Percentiles rank a stretch among this genome's conserved stretches.
These are phyloP conservation scores for Vanessa tameamea DNA, from an alignment of 1,140 invertebrate genomes.

Conservation along the genomic window DNA sequence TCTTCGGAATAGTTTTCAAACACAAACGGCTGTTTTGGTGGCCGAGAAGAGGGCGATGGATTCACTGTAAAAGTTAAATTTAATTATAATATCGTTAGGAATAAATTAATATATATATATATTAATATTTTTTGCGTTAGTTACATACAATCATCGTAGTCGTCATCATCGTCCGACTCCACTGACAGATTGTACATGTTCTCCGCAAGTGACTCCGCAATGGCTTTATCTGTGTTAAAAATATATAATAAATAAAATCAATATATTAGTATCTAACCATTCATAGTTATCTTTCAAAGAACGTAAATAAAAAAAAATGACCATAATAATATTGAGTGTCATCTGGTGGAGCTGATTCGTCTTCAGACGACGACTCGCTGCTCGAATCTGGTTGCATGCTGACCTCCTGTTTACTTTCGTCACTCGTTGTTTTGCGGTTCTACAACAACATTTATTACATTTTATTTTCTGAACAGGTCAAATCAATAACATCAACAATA, in stretches of 20 bases:
- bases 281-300: too few relatives aligned
- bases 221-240: background rate
- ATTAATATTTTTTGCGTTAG: background rate
- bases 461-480: background rate
- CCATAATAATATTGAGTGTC: too few relatives aligned
- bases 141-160: conserved; percentile 7
- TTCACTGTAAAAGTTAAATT: background rate
- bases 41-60: background rate
- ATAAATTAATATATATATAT: background rate
- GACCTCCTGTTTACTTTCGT: background rate
- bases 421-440: background rate
- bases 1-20: background rate
- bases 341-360: too few relatives aligned
- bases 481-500: too few relatives aligned
- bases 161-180: background rate
- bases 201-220: background rate
- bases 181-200: background rate
- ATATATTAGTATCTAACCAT: background rate
- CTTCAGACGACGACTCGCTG: too few relatives aligned
- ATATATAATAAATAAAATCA: background rate
- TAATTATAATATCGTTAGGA: background rate
- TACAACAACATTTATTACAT: background rate
- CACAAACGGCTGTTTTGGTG: background rate
- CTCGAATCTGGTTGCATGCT: background rate
- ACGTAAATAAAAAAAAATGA: too few relatives aligned